phyloP scores from a whole-genome alignment of 2,113 vertebrate genomes.

The Pipa parva region DNA sequence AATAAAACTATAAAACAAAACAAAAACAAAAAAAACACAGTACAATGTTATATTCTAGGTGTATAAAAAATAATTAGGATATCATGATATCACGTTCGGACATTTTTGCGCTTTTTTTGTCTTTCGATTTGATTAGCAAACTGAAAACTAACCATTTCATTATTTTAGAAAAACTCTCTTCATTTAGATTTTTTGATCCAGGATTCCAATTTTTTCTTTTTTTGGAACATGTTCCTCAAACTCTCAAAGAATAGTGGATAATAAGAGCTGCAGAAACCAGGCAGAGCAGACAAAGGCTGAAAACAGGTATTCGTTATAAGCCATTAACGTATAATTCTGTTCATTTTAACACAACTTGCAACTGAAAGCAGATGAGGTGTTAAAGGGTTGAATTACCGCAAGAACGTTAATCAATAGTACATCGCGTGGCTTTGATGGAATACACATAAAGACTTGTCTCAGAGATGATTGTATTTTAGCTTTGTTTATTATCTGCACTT shows the following conservation, averaged over 20 bases:
- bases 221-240: background rate
- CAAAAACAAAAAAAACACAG: too few relatives aligned
- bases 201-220: too few relatives aligned
- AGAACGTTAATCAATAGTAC: conserved; percentile 43
- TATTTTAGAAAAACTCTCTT: conserved; percentile 7
- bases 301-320: conserved; percentile 33
- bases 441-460: conserved; percentile 38
- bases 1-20: too few relatives aligned
- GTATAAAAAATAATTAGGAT: too few relatives aligned
- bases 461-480: conserved; percentile 41
- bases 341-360: conserved; percentile 41
- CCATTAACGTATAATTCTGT: conserved; percentile 42
- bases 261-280: conserved; percentile 23
- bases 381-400: conserved; percentile 40
- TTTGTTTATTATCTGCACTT: conserved; percentile 37
- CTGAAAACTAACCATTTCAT: too few relatives aligned
- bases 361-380: conserved; percentile 41
- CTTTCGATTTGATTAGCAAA: too few relatives aligned
- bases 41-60: too few relatives aligned
- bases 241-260: conserved; percentile 15
- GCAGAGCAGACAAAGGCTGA: conserved; percentile 28
- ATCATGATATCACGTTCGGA: too few relatives aligned
- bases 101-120: too few relatives aligned
- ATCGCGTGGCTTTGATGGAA: conserved; percentile 34
- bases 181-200: conserved; percentile 3